Conservation (phyloP, 1,140 invertebrate species). For the Medauroidea extradentata region DNA sequence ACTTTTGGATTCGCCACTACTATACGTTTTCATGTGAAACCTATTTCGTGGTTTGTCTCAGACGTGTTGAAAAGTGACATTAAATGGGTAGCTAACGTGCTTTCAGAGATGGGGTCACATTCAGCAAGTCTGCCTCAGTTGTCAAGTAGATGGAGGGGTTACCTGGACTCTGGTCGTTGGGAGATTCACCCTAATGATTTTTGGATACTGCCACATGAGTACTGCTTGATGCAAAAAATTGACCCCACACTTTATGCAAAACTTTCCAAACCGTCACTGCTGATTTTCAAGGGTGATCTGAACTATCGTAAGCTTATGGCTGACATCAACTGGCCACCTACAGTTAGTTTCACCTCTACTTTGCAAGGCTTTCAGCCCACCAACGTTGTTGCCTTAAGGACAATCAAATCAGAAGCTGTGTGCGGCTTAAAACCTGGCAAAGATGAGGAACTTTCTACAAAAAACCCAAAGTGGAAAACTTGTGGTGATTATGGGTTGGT, state of each 20-base stretch:
- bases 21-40: slow-evolving; percentile 84
- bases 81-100: slow-evolving; percentile 55
- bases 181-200: slow-evolving; percentile 59
- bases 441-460: slow-evolving; percentile 53
- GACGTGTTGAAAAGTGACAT: slow-evolving; percentile 80
- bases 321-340: slow-evolving; percentile 78
- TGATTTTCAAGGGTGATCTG: slow-evolving; percentile 94
- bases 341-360: slow-evolving; percentile 61
- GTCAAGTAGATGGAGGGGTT: slow-evolving; percentile 49
- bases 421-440: slow-evolving; percentile 66
- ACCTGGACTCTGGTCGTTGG: slow-evolving; percentile 49
- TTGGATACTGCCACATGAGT: slow-evolving; percentile 85
- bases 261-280: slow-evolving; percentile 61
- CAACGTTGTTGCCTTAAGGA: slow-evolving; percentile 76
- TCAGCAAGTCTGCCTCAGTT: slow-evolving; percentile 10
- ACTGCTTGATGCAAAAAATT: slow-evolving; percentile 66
- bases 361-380: slow-evolving; percentile 79
- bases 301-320: slow-evolving; percentile 93
- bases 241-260: slow-evolving; percentile 66
- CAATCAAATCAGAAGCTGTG: slow-evolving; percentile 87
- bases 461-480: slow-evolving; percentile 78
- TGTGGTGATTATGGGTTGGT: slow-evolving; percentile 83
- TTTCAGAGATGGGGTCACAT: slow-evolving; percentile 29
- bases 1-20: slow-evolving; percentile 58
- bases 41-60: slow-evolving; percentile 94